These are phyloP conservation scores for Porites rus DNA, from an alignment of 92 coral and sea anemone species.

Conservation along the genomic window DNA sequence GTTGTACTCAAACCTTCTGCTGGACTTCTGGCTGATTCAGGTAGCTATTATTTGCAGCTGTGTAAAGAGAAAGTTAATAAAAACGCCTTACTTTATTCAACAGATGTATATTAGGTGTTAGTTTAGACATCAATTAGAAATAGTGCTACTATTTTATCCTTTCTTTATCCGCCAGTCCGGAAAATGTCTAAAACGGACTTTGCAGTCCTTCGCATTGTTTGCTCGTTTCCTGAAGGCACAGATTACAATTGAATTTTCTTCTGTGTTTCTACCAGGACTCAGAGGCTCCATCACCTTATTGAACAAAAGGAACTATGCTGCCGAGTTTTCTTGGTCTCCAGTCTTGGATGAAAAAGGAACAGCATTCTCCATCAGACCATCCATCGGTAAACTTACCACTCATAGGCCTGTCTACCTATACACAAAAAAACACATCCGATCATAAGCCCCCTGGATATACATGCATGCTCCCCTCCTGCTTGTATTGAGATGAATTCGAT, in stretches of 20 bases:
- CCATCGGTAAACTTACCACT: slow-evolving; percentile 67
- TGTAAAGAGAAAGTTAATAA: too few relatives aligned
- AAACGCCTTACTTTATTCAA: too few relatives aligned
- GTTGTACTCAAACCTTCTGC: slow-evolving; percentile 76
- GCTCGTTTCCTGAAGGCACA: not conserved
- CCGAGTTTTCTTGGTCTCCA: slow-evolving; percentile 93
- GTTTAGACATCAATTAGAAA: too few relatives aligned
- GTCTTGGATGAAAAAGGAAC: slow-evolving; percentile 75
- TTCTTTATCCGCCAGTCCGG: too few relatives aligned
- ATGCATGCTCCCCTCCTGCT: too few relatives aligned
- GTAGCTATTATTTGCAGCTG: slow-evolving; percentile 20
- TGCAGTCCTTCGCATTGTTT: not conserved
- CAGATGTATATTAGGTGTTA: too few relatives aligned
- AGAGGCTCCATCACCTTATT: slow-evolving; percentile 81
- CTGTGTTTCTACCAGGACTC: slow-evolving; percentile 62
- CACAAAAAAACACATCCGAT: too few relatives aligned
- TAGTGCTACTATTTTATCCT: too few relatives aligned
- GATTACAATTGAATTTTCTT: not conserved
- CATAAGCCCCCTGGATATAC: too few relatives aligned
- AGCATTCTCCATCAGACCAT: slow-evolving; percentile 90
- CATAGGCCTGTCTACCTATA: too few relatives aligned
- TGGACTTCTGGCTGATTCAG: slow-evolving; percentile 84
- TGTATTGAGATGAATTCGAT: too few relatives aligned
- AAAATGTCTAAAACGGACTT: not conserved
- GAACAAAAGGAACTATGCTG: slow-evolving; percentile 91